Conservation (phyloP, 2,888 invertebrate species). For the Thelaira solivaga region DNA sequence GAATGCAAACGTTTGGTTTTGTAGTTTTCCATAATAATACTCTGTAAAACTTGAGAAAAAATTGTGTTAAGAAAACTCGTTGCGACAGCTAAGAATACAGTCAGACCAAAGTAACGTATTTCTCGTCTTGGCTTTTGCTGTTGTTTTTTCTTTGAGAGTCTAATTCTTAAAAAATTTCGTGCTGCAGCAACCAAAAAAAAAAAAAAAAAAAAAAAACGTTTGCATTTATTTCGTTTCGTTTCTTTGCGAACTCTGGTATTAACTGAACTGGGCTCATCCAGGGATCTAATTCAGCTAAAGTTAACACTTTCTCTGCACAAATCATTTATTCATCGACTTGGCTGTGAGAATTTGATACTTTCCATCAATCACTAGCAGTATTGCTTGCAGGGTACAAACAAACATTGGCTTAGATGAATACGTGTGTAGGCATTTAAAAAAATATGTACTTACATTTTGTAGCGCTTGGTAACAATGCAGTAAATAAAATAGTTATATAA, state of each 20-base stretch:
- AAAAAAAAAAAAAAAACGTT: no score
- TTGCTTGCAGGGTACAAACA: no score
- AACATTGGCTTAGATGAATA: background rate
- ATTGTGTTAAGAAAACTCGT: constrained; percentile 13
- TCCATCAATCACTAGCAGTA: no score
- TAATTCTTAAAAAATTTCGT: constrained; percentile 21
- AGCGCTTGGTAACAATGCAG: constrained; percentile 34
- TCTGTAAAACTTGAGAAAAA: constrained; percentile 5
- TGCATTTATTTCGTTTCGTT: no score
- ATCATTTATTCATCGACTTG: no score
- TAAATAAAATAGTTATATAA: constrained; percentile 10
- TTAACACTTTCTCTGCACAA: no score
- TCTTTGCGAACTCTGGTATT: no score
- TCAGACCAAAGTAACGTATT: constrained; percentile 44
- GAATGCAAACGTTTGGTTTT: no score
- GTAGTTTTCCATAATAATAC: background rate
- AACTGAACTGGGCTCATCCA: no score
- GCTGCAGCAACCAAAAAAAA: background rate
- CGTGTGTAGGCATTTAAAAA: constrained; percentile 35
- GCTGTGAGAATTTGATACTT: no score
- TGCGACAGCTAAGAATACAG: constrained; percentile 23
- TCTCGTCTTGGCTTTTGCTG: no score
- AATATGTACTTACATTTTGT: constrained; percentile 12
- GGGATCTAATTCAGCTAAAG: no score
- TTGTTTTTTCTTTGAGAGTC: background rate